These are phyloP conservation scores for Andrena haemorrhoa DNA, from an alignment of 2,888 invertebrate genomes.

Conservation along the genomic window DNA sequence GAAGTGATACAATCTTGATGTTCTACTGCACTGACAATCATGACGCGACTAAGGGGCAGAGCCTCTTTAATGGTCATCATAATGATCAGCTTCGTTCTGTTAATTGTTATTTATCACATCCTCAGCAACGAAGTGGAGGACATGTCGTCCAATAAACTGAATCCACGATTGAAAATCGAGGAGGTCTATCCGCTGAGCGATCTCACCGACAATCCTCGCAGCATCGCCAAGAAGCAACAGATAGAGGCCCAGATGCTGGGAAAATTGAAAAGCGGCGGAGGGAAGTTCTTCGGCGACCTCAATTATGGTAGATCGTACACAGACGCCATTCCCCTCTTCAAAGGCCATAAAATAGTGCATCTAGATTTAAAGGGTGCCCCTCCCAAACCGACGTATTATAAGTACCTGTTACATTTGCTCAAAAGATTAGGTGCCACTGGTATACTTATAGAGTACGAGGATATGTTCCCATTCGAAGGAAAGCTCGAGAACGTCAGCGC, in stretches of 20 bases:
- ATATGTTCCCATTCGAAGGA: conserved; percentile 93
- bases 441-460: conserved; percentile 93
- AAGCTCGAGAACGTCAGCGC: conserved; percentile 87
- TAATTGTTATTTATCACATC: conserved; percentile 82
- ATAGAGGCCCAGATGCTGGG: conserved; percentile 72
- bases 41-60: conserved; percentile 79
- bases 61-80: conserved; percentile 78
- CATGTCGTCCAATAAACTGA: conserved; percentile 64
- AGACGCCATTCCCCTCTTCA: conserved; percentile 74
- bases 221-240: conserved; percentile 67
- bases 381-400: conserved; percentile 88
- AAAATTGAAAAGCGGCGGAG: conserved; percentile 56
- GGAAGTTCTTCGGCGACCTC: conserved; percentile 47
- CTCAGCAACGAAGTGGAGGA: conserved; percentile 79
- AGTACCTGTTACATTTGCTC: conserved; percentile 88
- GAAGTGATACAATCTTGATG: conserved; percentile 54
- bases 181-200: conserved; percentile 70
- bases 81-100: conserved; percentile 77
- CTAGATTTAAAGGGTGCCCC: conserved; percentile 95
- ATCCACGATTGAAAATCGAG: conserved; percentile 65
- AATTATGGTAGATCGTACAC: conserved; percentile 42
- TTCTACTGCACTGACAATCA: conserved; percentile 55
- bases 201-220: conserved; percentile 70
- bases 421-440: conserved; percentile 90
- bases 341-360: conserved; percentile 90